Conservation (phyloP, 2,113 vertebrate species). For the Cynopterus brachyotis region DNA sequence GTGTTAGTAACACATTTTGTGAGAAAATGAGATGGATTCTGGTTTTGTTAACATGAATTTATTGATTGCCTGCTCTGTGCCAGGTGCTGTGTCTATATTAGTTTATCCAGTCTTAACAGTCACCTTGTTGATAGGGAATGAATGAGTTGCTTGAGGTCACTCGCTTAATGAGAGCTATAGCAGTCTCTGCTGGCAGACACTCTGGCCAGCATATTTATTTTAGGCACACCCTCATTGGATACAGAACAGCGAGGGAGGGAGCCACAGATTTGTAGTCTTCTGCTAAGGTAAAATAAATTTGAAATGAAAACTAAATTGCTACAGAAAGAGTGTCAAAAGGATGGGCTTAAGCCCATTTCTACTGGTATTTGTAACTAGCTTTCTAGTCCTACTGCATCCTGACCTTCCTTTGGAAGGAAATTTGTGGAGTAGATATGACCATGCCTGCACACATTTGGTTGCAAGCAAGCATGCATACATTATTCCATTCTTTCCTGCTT, state of each 20-base stretch:
- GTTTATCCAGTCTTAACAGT: not conserved
- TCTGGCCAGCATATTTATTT: not conserved
- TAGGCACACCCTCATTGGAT: not conserved
- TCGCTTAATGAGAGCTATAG: not conserved
- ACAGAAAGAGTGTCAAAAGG: not conserved
- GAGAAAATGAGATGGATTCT: not conserved
- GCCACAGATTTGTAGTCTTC: not conserved
- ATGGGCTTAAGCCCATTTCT: not conserved
- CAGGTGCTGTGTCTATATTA: not conserved
- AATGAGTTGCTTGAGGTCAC: not conserved
- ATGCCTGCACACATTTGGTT: not conserved
- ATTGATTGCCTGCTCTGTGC: not conserved
- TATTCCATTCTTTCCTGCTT: no score
- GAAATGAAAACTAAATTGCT: not conserved
- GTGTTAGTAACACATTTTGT: not conserved
- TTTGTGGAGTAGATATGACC: not conserved
- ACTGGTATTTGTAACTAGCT: not conserved
- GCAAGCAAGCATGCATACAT: not conserved
- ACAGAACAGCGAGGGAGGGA: not conserved
- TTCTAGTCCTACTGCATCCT: not conserved
- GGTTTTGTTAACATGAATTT: not conserved
- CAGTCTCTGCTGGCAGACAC: fast-evolving
- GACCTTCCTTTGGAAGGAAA: not conserved
- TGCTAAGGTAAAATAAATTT: not conserved
- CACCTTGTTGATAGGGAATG: not conserved